Base-by-base conservation (phyloP, 2,797 vertebrate genomes). In the Galaxias olidus region DNA sequence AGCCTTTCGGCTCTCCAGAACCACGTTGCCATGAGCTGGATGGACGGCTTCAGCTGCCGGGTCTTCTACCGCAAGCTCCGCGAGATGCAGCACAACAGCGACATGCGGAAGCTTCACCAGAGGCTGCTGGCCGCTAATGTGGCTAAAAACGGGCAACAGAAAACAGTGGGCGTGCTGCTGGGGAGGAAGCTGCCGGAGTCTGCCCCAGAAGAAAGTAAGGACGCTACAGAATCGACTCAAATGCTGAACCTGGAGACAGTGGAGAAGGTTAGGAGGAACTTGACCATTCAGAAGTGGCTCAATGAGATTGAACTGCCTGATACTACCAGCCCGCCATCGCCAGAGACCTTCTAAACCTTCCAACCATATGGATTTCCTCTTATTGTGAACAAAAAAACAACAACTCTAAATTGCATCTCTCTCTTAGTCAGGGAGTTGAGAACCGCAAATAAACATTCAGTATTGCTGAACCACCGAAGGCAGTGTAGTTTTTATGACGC, bases 391-490 rank as follows among this genome's bases (percentile, higher is more conserved):
- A 30, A 30, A 30, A 30, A 2, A 30, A n/a, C n/a, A 30, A 30
- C 30, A 2, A 2, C 30, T 30, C 30, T 30, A 30, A 30, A 6
- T 30, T 30, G 30, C 3, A 6, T 6, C 30, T 30, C 30, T 30
- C 30, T 30, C 6, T 30, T 3, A 30, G 30, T 30, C 30, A 30
- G 30, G 30, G 30, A 30, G 30, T 30, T 3, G 30, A 30, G 30
- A 30, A 6, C 30, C 30, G 2, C 3, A 30, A 30, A 30, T 30
- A 30, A 30, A 30, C 30, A 30, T 30, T 81, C 79, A 63, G 66
- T 80, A n/a, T 69, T 70, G 68, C 72, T 60, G 71, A 64, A 48
- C 49, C 65, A 65, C 19, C 66, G 65, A 80, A 70, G 71, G 71
- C 72, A 65, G 70, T 65, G 64, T 65, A n/a, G 43, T 73, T 81